phyloP scores from a whole-genome alignment of 2,113 vertebrate genomes.

The Gobiocypris rarus region DNA sequence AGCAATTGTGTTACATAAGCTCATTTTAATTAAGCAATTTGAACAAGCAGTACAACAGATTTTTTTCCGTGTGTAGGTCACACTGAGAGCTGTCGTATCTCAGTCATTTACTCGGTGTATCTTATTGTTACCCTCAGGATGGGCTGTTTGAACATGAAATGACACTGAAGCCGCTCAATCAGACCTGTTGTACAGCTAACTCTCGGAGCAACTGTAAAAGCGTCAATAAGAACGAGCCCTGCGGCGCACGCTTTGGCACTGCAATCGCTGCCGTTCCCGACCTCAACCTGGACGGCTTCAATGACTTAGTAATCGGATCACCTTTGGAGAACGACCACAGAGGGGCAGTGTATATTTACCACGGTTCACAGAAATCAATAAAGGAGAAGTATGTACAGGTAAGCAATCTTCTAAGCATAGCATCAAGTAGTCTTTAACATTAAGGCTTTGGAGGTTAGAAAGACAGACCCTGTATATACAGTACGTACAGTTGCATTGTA shows the following conservation, averaged over 20 bases:
- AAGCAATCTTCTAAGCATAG: neutral
- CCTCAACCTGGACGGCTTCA: slow-evolving; percentile 91
- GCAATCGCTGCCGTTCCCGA: slow-evolving; percentile 90
- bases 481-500: neutral
- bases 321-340: slow-evolving; percentile 92
- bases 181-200: slow-evolving; percentile 81
- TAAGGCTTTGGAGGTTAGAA: neutral
- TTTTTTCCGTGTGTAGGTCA: too few relatives aligned
- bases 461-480: neutral
- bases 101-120: neutral
- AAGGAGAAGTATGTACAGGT: slow-evolving; percentile 87
- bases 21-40: too few relatives aligned
- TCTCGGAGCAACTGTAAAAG: slow-evolving; percentile 78
- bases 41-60: too few relatives aligned
- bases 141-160: slow-evolving; percentile 84
- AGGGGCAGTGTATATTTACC: slow-evolving; percentile 93
- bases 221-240: slow-evolving; percentile 85
- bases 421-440: neutral
- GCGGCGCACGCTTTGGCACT: slow-evolving; percentile 92
- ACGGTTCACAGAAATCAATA: slow-evolving; percentile 80
- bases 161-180: slow-evolving; percentile 87
- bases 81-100: neutral
- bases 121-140: slow-evolving; percentile 58
- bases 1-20: too few relatives aligned
- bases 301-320: slow-evolving; percentile 90